Evolutionary conservation across 2,888 invertebrate genomes (phyloP).

Genomic region (Papilio elwesi): DNA sequence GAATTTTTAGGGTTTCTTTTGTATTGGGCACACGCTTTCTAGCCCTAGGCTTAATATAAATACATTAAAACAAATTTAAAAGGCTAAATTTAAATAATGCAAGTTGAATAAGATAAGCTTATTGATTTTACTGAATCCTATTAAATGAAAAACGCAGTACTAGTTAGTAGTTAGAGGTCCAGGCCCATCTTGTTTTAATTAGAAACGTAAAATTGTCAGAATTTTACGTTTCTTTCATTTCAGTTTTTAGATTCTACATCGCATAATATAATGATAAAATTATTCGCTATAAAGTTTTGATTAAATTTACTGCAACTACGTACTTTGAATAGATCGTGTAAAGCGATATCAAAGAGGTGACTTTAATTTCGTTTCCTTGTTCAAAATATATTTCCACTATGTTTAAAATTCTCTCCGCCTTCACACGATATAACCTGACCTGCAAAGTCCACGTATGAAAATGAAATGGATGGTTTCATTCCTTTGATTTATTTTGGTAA

Average conservation of each 20-base stretch:
- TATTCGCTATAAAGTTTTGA: conserved; percentile 9
- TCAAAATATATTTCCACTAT: conserved; percentile 14
- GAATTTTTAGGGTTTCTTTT: too few relatives aligned
- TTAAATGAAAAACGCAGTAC: too few relatives aligned
- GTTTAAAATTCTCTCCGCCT: conserved; percentile 13
- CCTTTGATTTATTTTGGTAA: neutral
- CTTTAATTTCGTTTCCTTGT: conserved; percentile 22
- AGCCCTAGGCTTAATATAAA: too few relatives aligned
- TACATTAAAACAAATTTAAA: too few relatives aligned
- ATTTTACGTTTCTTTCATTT: neutral
- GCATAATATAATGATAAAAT: conserved; percentile 1
- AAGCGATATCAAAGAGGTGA: conserved; percentile 15
- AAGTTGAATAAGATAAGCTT: too few relatives aligned
- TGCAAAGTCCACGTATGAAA: neutral
- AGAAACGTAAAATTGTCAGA: too few relatives aligned
- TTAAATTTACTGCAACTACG: conserved; percentile 20
- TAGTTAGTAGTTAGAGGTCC: too few relatives aligned
- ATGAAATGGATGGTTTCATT: neutral
- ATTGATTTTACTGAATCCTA: too few relatives aligned
- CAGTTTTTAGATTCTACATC: neutral
- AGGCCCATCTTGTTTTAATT: too few relatives aligned
- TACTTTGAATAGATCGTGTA: conserved; percentile 17
- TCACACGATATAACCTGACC: conserved; percentile 7
- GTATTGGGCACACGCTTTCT: too few relatives aligned
- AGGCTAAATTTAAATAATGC: too few relatives aligned